Percentiles rank a stretch among this genome's conserved stretches.
Evolutionary conservation across 2,888 invertebrate genomes (phyloP).

Genomic region (Globia sparganii): DNA sequence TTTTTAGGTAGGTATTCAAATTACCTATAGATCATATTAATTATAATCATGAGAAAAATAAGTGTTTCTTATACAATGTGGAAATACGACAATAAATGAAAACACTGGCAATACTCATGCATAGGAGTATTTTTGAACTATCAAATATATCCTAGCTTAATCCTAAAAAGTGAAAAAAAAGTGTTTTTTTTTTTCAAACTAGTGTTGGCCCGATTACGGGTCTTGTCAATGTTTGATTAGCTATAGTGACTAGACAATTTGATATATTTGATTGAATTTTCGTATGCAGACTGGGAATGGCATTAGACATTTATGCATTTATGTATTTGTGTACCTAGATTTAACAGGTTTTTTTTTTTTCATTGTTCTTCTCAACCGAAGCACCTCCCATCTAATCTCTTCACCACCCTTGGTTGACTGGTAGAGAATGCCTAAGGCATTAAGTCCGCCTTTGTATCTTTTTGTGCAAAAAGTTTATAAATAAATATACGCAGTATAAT

Average conservation of each 20-base stretch:
- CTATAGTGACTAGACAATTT: not conserved
- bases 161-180: no score
- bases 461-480: no score
- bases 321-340: no score
- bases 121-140: not conserved
- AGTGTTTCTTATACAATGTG: not conserved
- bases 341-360: no score
- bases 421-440: no score
- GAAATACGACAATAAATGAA: not conserved
- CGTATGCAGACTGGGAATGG: not conserved
- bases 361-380: no score
- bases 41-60: not conserved
- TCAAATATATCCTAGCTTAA: not conserved
- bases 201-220: not conserved
- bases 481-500: not conserved
- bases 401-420: no score
- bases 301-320: no score
- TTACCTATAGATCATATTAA: not conserved
- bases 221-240: not conserved
- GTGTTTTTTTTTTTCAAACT: not conserved
- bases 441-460: no score
- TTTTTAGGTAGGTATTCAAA: conserved; percentile 1
- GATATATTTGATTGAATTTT: not conserved
- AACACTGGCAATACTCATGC: not conserved
- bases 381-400: no score